A percentile compares a stretch with the other conserved stretches of the same genome.
phyloP scores from a whole-genome alignment of 2,888 invertebrate species.

The Dynastes tityus region DNA sequence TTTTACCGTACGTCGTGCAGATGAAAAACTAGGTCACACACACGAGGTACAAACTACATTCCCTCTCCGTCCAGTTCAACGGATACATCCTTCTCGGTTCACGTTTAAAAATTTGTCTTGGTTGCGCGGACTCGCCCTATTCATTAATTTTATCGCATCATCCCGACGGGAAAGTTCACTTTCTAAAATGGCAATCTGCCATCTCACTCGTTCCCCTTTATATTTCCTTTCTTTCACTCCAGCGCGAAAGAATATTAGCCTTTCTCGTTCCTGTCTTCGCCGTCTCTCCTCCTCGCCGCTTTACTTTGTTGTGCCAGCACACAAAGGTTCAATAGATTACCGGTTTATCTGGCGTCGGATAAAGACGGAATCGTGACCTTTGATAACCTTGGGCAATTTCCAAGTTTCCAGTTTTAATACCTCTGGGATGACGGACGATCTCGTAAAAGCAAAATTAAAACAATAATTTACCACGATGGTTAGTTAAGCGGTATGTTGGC shows the following conservation, averaged over 20 bases:
- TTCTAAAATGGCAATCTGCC: slow-evolving; percentile 43
- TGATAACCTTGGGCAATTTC: slow-evolving; percentile 51
- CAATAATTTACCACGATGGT: slow-evolving; percentile 34
- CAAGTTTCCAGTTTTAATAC: slow-evolving; percentile 46
- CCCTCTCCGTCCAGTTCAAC: slow-evolving; percentile 10
- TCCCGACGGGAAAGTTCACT: slow-evolving; percentile 46
- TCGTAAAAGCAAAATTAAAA: slow-evolving; percentile 44
- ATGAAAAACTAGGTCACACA: slow-evolving; percentile 41
- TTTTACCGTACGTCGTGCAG: slow-evolving; percentile 25
- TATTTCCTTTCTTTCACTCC: slow-evolving; percentile 20
- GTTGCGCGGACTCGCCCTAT: slow-evolving; percentile 42
- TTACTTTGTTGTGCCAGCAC: slow-evolving; percentile 45
- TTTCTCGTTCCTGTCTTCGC: slow-evolving; percentile 27
- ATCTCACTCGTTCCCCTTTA: slow-evolving; percentile 12
- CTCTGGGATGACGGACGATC: slow-evolving; percentile 45
- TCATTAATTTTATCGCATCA: slow-evolving; percentile 47
- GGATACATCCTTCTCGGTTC: slow-evolving; percentile 20
- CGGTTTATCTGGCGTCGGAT: slow-evolving; percentile 47
- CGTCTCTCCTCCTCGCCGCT: slow-evolving; percentile 30
- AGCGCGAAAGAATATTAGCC: slow-evolving; percentile 30
- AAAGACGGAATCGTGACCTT: slow-evolving; percentile 49
- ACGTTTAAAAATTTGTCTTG: slow-evolving; percentile 46
- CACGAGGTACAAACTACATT: neutral
- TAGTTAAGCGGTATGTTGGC: slow-evolving; percentile 32
- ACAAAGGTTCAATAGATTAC: slow-evolving; percentile 47